Evolutionary conservation across 2,888 invertebrate genomes (phyloP).

Genomic region (Anodontia alba): DNA sequence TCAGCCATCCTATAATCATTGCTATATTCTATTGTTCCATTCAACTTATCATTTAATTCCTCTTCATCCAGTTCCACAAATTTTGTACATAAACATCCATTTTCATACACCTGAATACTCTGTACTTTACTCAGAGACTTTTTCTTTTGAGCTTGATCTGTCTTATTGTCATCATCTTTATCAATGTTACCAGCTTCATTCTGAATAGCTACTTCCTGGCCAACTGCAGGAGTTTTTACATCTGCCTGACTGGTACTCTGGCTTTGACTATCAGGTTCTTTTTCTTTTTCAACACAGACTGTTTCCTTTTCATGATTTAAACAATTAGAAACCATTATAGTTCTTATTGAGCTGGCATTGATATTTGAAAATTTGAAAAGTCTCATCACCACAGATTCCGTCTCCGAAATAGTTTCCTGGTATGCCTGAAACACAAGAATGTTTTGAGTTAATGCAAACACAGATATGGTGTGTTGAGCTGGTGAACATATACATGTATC

Average conservation of each 20-base stretch:
- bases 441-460: too few species aligned
- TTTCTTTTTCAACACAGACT: conserved; percentile 22
- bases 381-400: conserved; percentile 88
- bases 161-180: conserved; percentile 30
- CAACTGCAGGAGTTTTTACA: conserved; percentile 39
- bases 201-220: conserved; percentile 42
- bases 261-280: conserved; percentile 13
- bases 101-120: conserved; percentile 66
- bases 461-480: too few species aligned
- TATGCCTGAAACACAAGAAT: conserved; percentile 86
- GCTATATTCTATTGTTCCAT: conserved; percentile 72
- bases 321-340: conserved; percentile 92
- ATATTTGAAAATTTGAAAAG: conserved; percentile 89
- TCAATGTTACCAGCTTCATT: background rate
- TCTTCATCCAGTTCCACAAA: conserved; percentile 66
- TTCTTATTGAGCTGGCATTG: conserved; percentile 92
- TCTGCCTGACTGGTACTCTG: conserved; percentile 26
- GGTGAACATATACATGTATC: too few species aligned
- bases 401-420: conserved; percentile 92
- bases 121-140: conserved; percentile 46
- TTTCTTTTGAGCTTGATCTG: conserved; percentile 30
- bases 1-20: conserved; percentile 69
- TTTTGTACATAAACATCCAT: conserved; percentile 63
- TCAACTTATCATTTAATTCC: conserved; percentile 52
- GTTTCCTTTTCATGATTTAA: conserved; percentile 47